Percentiles rank a stretch among this genome's conserved stretches.
These are phyloP conservation scores for Calonectris borealis DNA, from an alignment of 2,113 vertebrate species.

Conservation along the genomic window DNA sequence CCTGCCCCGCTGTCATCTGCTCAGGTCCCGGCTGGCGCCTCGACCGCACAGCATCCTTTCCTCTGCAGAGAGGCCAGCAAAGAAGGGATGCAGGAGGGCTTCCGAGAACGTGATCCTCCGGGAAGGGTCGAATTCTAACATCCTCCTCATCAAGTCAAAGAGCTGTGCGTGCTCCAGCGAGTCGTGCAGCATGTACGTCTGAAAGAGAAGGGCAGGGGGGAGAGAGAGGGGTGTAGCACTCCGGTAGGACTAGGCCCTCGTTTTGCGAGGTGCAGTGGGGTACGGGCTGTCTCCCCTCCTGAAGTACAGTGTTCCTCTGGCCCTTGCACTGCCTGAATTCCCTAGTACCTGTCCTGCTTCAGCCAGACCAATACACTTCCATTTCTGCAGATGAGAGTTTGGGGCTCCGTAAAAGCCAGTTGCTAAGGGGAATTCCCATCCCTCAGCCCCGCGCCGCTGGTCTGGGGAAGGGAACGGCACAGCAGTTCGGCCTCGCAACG, in stretches of 20 bases:
- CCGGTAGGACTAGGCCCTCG: accelerated
- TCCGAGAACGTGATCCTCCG: conserved; percentile 87
- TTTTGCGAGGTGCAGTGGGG: not conserved
- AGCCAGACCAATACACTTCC: not conserved
- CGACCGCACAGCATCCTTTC: conserved; percentile 68
- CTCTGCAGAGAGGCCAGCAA: conserved; percentile 76
- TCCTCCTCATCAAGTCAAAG: conserved; percentile 90
- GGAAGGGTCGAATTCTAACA: conserved; percentile 90
- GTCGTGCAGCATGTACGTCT: conserved; percentile 90
- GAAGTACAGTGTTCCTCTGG: not conserved
- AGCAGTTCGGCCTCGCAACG: accelerated
- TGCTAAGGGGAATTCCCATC: not conserved
- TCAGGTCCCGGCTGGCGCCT: conserved; percentile 72
- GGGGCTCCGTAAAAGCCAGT: not conserved
- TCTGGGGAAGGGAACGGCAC: not conserved
- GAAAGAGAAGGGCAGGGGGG: not conserved
- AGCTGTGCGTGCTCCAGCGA: conserved; percentile 84
- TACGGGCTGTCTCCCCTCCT: not conserved
- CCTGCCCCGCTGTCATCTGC: conserved; percentile 70
- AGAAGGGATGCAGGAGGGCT: conserved; percentile 89
- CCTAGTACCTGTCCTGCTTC: not conserved
- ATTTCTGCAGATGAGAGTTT: accelerated
- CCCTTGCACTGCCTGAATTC: not conserved
- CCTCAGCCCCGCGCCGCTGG: accelerated
- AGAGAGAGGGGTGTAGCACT: no score